Conservation (phyloP, 1,140 invertebrate species). For the Subanguina moxae region DNA sequence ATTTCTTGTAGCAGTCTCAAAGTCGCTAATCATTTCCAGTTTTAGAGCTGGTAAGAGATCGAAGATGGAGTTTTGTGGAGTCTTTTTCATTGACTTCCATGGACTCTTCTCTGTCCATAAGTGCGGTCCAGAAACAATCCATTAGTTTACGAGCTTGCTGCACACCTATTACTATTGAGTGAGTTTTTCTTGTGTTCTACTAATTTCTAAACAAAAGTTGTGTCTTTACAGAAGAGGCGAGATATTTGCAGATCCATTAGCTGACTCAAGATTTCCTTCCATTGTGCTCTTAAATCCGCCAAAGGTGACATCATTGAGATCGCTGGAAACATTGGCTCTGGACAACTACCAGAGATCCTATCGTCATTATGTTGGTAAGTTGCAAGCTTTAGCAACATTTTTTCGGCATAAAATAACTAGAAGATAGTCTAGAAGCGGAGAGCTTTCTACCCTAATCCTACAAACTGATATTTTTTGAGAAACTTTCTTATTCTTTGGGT, state of each 20-base stretch:
- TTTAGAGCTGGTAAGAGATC: conserved; percentile 38
- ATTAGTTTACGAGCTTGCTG: conserved; percentile 40
- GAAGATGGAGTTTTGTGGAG: conserved; percentile 38
- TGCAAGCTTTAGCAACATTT: too few relatives aligned
- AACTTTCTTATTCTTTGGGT: too few relatives aligned
- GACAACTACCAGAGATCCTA: conserved; percentile 47
- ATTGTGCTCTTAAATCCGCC: conserved; percentile 25
- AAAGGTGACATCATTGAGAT: conserved; percentile 43
- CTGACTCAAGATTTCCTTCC: conserved; percentile 40
- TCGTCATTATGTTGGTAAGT: conserved; percentile 49
- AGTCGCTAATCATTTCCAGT: too few relatives aligned
- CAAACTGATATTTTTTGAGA: too few relatives aligned
- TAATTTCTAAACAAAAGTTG: too few relatives aligned
- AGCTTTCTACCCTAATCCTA: too few relatives aligned
- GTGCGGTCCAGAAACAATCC: conserved; percentile 19
- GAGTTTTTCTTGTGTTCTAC: too few relatives aligned
- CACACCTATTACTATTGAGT: conserved; percentile 33
- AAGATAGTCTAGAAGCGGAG: too few relatives aligned
- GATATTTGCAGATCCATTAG: conserved; percentile 48
- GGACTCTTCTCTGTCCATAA: conserved; percentile 38
- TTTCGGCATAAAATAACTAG: too few relatives aligned
- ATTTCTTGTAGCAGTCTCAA: too few relatives aligned
- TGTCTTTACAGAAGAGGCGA: conserved; percentile 35
- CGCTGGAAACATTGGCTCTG: conserved; percentile 22
- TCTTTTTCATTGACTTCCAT: conserved; percentile 36